A percentile compares a stretch with the other conserved stretches of the same genome.
phyloP scores from a whole-genome alignment of 1,140 invertebrate species.

The Drosophila kikkawai region DNA sequence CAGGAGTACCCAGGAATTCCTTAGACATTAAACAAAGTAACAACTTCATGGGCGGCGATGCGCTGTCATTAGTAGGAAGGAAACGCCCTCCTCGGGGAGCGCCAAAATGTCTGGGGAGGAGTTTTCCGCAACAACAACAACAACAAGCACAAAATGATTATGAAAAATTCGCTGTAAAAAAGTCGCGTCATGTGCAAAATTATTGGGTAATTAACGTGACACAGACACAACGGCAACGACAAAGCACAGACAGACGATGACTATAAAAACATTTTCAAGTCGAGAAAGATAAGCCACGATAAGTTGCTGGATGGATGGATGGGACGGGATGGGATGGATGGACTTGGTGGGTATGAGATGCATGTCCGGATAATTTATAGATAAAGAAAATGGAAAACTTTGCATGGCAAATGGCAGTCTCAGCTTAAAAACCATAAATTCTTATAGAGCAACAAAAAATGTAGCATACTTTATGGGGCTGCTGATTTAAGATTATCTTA shows the following conservation, averaged over 20 bases:
- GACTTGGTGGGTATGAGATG: constrained; percentile 35
- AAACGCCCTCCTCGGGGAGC: constrained; percentile 55
- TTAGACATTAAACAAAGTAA: constrained; percentile 74
- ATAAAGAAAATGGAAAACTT: constrained; percentile 63
- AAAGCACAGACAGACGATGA: constrained; percentile 35
- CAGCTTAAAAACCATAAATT: constrained; percentile 29
- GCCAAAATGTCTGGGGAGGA: constrained; percentile 48
- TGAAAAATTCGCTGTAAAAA: constrained; percentile 54
- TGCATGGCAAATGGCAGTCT: constrained; percentile 45
- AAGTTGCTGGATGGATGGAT: constrained; percentile 24
- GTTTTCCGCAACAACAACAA: constrained; percentile 16
- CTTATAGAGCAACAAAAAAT: constrained; percentile 30
- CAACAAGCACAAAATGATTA: constrained; percentile 46
- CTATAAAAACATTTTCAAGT: constrained; percentile 47
- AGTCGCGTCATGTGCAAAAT: constrained; percentile 76
- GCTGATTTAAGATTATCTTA: constrained; percentile 28
- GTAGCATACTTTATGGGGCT: constrained; percentile 31
- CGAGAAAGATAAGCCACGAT: constrained; percentile 34
- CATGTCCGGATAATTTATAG: constrained; percentile 71
- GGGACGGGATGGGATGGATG: constrained; percentile 6
- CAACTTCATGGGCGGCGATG: constrained; percentile 62
- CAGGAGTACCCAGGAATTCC: constrained; percentile 38
- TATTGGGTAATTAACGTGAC: constrained; percentile 73
- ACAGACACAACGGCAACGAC: constrained; percentile 48
- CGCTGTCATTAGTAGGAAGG: constrained; percentile 56